A percentile compares a stretch with the other conserved stretches of the same genome.
Conservation (phyloP, 2,113 vertebrate genomes). For the Charadrius vociferus region DNA sequence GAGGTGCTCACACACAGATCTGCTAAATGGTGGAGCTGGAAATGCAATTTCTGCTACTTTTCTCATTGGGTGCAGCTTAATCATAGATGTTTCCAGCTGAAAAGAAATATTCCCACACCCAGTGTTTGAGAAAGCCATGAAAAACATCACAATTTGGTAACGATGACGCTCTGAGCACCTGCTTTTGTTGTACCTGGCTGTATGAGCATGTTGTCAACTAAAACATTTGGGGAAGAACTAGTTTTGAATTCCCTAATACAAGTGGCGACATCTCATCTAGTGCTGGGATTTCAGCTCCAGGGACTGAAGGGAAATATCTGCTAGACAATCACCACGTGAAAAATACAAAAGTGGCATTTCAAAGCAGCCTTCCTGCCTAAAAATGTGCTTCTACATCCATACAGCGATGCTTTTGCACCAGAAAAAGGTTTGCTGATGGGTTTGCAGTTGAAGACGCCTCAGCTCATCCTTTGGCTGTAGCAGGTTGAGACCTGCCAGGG, state of each 20-base stretch:
- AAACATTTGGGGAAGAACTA: slow-evolving; percentile 20
- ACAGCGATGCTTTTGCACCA: not conserved
- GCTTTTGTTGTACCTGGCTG: not conserved
- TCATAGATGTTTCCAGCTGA: slow-evolving; percentile 36
- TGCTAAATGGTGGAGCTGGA: slow-evolving; percentile 8
- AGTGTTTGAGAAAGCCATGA: not conserved
- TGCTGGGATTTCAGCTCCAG: not conserved
- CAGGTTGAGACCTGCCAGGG: not conserved
- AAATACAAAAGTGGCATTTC: not conserved
- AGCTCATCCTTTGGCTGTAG: not conserved
- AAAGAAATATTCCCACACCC: not conserved
- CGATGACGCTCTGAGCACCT: not conserved
- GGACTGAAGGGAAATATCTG: slow-evolving; percentile 27
- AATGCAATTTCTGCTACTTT: slow-evolving; percentile 9
- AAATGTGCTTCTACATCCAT: not conserved
- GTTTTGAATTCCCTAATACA: slow-evolving; percentile 27
- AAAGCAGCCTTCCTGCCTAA: not conserved
- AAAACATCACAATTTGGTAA: slow-evolving; percentile 35
- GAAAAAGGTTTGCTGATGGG: not conserved
- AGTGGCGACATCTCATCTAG: not conserved
- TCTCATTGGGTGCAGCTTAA: slow-evolving; percentile 39
- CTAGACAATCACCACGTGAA: not conserved
- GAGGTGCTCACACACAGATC: not conserved
- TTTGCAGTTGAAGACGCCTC: not conserved
- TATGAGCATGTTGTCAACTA: not conserved